phyloP scores from a whole-genome alignment of 1,140 invertebrate species.

The Proales similis region DNA sequence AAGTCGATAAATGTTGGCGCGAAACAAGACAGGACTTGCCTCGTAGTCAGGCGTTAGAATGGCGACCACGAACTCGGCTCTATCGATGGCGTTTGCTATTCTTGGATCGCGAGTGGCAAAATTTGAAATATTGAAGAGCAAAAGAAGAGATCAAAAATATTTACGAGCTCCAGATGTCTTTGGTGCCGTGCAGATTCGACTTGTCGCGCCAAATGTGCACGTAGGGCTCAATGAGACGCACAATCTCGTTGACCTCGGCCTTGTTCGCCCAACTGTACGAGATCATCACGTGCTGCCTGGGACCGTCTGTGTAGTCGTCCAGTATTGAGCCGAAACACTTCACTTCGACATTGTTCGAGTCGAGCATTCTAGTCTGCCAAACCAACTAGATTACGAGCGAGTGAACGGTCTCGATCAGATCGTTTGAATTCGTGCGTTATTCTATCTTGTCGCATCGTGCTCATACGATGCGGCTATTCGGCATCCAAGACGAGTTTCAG shows the following conservation, averaged over 20 bases:
- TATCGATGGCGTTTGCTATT: conserved; percentile 25
- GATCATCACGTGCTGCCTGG: conserved; percentile 18
- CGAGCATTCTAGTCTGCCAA: no score
- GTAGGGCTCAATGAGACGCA: conserved; percentile 5
- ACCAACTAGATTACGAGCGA: no score
- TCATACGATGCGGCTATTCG: no score
- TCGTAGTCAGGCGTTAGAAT: conserved; percentile 20
- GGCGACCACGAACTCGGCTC: conserved; percentile 31
- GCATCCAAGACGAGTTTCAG: no score
- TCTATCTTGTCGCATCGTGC: no score
- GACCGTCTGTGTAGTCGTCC: background rate
- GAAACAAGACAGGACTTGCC: no score
- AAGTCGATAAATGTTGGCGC: background rate
- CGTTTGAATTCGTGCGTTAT: no score
- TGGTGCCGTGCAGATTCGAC: conserved; percentile 16
- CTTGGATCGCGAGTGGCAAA: conserved; percentile 32
- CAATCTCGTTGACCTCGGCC: conserved; percentile 16
- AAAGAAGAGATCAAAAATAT: conserved; percentile 12
- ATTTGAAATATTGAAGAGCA: conserved; percentile 24
- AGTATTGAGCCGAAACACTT: no score
- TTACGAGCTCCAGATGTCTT: conserved; percentile 34
- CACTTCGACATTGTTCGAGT: no score
- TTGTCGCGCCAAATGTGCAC: conserved; percentile 30
- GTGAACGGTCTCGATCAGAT: no score
- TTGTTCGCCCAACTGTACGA: conserved; percentile 32